These are phyloP conservation scores for Pholis gunnellus DNA, from an alignment of 2,113 vertebrate species.

Conservation along the genomic window DNA sequence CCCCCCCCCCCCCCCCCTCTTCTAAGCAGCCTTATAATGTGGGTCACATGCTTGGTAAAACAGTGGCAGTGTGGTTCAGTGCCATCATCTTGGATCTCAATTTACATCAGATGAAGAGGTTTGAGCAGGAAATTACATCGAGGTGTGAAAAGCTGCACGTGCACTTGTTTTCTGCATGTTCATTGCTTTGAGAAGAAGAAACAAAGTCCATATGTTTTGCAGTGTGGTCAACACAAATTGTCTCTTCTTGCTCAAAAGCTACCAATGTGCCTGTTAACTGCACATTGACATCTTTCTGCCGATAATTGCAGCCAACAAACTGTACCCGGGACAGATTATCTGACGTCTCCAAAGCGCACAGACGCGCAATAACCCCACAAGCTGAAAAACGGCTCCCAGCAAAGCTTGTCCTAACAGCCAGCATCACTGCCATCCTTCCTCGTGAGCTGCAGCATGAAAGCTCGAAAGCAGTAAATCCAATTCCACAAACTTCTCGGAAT, in stretches of 20 bases:
- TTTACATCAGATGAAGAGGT: slow-evolving; percentile 1
- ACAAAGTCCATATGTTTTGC: not conserved
- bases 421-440: not conserved
- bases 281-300: not conserved
- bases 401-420: not conserved
- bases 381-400: not conserved
- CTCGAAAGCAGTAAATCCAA: not conserved
- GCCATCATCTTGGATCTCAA: slow-evolving; percentile 13
- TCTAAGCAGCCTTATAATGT: slow-evolving; percentile 30
- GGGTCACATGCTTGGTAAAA: slow-evolving; percentile 50
- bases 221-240: not conserved
- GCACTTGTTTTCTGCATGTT: not conserved
- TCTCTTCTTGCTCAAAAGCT: not conserved
- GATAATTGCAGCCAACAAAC: not conserved
- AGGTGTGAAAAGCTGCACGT: not conserved
- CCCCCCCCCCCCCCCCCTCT: too few species aligned
- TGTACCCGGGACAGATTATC: not conserved
- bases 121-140: not conserved
- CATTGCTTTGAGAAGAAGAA: not conserved
- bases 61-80: slow-evolving; percentile 1
- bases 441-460: not conserved
- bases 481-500: slow-evolving; percentile 1
- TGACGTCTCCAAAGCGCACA: slow-evolving; percentile 35
- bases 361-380: not conserved
- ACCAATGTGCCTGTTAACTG: not conserved